Percentiles rank a stretch among this genome's conserved stretches.
Evolutionary conservation across 2,888 invertebrate genomes (phyloP).

Genomic region (Drosophila formosana): DNA sequence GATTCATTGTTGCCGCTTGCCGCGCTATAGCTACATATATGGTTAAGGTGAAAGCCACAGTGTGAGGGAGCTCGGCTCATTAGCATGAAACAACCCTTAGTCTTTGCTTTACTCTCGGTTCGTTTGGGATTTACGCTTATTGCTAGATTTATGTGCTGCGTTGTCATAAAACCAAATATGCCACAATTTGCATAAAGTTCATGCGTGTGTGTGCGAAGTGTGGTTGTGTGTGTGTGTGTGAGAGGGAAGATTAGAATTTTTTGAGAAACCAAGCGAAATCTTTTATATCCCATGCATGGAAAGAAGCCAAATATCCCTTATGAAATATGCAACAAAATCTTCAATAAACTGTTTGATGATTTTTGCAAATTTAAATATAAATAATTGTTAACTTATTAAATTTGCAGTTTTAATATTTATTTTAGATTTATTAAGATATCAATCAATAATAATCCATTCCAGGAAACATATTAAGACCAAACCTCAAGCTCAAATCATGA

Average conservation of each 20-base stretch:
- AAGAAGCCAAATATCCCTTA: background rate
- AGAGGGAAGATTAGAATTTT: background rate
- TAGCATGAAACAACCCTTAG: conserved; percentile 73
- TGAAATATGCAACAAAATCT: background rate
- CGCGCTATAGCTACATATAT: conserved; percentile 34
- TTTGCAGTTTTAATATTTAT: no score
- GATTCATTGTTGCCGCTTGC: conserved; percentile 64
- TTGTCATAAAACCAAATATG: conserved; percentile 70
- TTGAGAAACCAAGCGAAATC: background rate
- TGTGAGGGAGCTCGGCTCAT: conserved; percentile 41
- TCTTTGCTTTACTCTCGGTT: conserved; percentile 35
- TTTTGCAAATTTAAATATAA: background rate
- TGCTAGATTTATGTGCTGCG: conserved; percentile 69
- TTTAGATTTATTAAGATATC: no score
- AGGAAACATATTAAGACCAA: no score
- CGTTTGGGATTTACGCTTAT: conserved; percentile 58
- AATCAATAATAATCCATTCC: no score
- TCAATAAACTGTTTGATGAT: background rate
- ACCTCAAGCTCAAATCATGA: no score
- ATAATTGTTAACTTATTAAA: no score
- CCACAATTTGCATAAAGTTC: conserved; percentile 71
- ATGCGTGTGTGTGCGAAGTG: conserved; percentile 1
- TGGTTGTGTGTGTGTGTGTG: background rate
- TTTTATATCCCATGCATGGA: background rate
- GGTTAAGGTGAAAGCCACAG: conserved; percentile 53